A percentile compares a stretch with the other conserved stretches of the same genome.
Evolutionary conservation across 2,113 vertebrate species (phyloP).

Genomic region (Ameiurus melas): DNA sequence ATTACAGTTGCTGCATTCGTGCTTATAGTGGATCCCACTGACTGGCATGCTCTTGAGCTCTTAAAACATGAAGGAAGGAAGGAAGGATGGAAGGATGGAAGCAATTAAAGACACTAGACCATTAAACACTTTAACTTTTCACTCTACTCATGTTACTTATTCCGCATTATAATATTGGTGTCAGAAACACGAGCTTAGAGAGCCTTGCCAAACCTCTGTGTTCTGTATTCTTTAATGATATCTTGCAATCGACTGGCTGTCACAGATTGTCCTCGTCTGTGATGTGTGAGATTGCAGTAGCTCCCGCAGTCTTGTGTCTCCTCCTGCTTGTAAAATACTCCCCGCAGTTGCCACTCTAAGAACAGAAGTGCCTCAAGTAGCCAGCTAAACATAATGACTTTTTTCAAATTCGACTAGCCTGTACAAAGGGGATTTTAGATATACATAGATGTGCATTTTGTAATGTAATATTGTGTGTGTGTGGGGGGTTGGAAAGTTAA

Average conservation of each 20-base stretch:
- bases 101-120: not conserved
- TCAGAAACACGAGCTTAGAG: conserved; percentile 8
- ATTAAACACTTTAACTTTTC: conserved; percentile 1
- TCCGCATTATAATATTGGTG: conserved; percentile 3
- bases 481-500: not conserved
- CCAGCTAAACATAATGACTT: not conserved
- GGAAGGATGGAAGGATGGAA: not conserved
- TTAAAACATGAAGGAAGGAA: not conserved
- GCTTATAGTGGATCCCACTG: not conserved
- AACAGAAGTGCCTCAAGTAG: conserved; percentile 6
- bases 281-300: conserved; percentile 38
- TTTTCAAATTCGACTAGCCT: not conserved
- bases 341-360: not conserved
- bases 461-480: not conserved
- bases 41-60: not conserved
- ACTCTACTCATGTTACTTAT: not conserved
- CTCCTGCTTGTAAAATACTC: conserved; percentile 23
- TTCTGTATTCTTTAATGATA: conserved; percentile 32
- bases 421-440: not conserved
- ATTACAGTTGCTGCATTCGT: not conserved
- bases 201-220: conserved; percentile 16
- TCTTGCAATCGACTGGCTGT: conserved; percentile 32
- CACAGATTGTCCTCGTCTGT: conserved; percentile 24
- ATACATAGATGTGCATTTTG: not conserved
- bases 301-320: not conserved